Evolutionary conservation across 2,797 vertebrate genomes (phyloP).

Genomic region (Hippoglossus hippoglossus): DNA sequence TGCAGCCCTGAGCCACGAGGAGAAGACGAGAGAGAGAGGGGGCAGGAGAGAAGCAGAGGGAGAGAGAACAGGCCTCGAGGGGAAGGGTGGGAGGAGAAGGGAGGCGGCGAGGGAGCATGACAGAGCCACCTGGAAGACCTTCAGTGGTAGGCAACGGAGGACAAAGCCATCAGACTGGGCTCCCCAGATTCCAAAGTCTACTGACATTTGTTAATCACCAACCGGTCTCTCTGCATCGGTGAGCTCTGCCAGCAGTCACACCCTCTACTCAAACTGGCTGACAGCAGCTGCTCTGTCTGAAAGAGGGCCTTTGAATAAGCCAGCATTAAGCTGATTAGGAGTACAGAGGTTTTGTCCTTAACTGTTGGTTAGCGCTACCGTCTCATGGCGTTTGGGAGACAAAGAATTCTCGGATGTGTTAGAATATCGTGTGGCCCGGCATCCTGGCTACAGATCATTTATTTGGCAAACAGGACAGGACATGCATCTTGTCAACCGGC

Average conservation of each 20-base stretch:
- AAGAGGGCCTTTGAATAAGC: constrained; percentile 93
- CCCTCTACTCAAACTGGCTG: constrained; percentile 91
- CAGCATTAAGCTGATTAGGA: constrained; percentile 86
- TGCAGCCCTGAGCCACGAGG: constrained; percentile 68
- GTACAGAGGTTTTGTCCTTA: constrained; percentile 85
- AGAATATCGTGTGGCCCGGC: constrained; percentile 44
- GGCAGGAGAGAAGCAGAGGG: constrained; percentile 46
- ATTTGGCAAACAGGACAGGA: constrained; percentile 60
- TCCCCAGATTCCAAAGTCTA: constrained; percentile 99
- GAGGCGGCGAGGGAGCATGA: constrained; percentile 76
- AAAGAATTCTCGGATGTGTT: constrained; percentile 42
- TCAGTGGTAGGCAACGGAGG: constrained; percentile 83
- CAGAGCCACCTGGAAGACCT: constrained; percentile 88
- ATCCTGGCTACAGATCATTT: constrained; percentile 47
- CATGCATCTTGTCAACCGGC: constrained; percentile 64
- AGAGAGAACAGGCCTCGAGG: constrained; percentile 50
- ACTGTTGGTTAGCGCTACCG: constrained; percentile 76
- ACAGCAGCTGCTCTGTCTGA: constrained; percentile 93
- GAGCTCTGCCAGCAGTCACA: constrained; percentile 94
- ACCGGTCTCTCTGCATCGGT: constrained; percentile 94
- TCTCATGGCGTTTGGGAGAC: constrained; percentile 59
- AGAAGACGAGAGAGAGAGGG: constrained; percentile 48
- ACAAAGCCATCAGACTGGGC: constrained; percentile 90
- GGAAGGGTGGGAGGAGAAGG: constrained; percentile 50
- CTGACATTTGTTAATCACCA: constrained; percentile 99